These are phyloP conservation scores for Eulemur rufifrons DNA, from an alignment of 2,113 vertebrate genomes.

Conservation along the genomic window DNA sequence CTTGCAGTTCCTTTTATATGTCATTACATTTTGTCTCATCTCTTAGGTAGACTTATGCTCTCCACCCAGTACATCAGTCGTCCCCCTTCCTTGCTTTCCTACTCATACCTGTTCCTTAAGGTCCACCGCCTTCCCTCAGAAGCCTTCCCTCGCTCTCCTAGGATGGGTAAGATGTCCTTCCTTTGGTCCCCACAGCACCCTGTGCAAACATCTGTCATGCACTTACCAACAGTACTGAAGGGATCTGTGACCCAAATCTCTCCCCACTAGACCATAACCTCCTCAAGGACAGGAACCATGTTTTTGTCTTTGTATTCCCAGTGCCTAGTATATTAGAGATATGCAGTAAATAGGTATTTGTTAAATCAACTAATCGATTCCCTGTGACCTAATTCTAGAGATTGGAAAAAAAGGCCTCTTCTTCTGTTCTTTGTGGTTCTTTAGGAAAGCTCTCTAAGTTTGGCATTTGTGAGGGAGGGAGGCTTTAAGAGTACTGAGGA, in stretches of 20 bases:
- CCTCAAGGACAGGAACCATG: not conserved
- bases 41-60: not conserved
- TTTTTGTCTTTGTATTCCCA: not conserved
- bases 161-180: not conserved
- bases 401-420: not conserved
- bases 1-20: not conserved
- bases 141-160: not conserved
- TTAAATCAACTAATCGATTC: not conserved
- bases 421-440: not conserved
- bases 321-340: not conserved
- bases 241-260: not conserved
- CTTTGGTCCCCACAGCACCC: not conserved
- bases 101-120: not conserved
- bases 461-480: not conserved
- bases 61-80: not conserved
- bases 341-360: not conserved
- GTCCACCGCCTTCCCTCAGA: not conserved
- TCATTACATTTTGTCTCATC: not conserved
- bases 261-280: not conserved
- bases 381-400: not conserved
- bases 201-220: not conserved
- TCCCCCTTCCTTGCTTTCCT: not conserved
- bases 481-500: not conserved
- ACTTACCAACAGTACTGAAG: not conserved
- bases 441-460: not conserved